Percentiles rank a stretch among this genome's conserved stretches.
Evolutionary conservation across 2,113 vertebrate genomes (phyloP).

Genomic region (Microtus oregoni): DNA sequence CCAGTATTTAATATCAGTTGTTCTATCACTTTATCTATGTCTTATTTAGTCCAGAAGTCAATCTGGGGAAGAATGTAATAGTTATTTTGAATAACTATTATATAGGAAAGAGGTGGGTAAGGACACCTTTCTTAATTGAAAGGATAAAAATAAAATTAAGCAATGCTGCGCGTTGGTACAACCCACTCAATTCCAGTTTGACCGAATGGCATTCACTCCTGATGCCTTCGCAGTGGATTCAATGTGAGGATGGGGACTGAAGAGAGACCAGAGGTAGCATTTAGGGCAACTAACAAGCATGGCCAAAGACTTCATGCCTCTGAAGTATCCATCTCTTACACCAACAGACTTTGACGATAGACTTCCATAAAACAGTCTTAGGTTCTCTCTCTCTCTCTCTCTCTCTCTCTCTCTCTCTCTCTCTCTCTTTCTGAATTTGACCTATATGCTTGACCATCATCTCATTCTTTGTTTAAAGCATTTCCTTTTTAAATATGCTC

Average conservation of each 20-base stretch:
- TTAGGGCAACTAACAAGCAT: fast-evolving
- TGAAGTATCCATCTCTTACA: not conserved
- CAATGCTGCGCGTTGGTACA: fast-evolving
- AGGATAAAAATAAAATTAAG: no score
- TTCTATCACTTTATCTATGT: not conserved
- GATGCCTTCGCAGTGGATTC: fast-evolving
- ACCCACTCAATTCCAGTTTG: not conserved
- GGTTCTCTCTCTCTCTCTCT: no score
- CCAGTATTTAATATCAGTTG: not conserved
- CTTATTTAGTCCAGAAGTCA: not conserved
- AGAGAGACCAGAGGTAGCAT: no score
- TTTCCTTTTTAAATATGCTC: not conserved
- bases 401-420: no score
- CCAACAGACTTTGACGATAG: not conserved
- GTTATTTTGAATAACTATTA: not conserved
- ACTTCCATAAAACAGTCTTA: not conserved
- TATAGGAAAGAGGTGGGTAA: not conserved
- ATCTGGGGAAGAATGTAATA: not conserved
- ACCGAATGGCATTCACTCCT: not conserved
- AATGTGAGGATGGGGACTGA: fast-evolving
- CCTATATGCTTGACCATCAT: not conserved
- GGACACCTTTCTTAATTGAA: not conserved
- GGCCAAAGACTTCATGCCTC: not conserved
- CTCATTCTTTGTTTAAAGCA: not conserved
- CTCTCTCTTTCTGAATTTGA: not conserved